Evolutionary conservation across 1,140 invertebrate species (phyloP), one percentile per base, ranked within the genome.

Genomic region (Zaprionus nigranus): DNA sequence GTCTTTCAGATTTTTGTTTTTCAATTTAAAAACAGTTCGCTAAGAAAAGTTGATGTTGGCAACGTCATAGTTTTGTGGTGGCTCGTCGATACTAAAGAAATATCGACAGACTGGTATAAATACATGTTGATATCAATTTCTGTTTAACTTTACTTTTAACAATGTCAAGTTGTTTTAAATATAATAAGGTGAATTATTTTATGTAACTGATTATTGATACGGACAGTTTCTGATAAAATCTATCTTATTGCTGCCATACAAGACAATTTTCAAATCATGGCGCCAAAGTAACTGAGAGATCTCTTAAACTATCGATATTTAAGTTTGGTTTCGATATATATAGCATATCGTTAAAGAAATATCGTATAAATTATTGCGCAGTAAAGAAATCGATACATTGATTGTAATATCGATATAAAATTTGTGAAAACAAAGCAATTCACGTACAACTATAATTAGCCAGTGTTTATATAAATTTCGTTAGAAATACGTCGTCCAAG

Each of bases 381-480:
- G 1, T 15, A 1, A 12, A 46, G 17, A 17, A 40, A 61, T 53
- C 66, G 66, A 26, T 13, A 20, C 17, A 53, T 36, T 30, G 28
- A 28, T 46, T 17, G 17, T 17, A 46, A 13, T n/a, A 66, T 66
- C 72, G 59, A 70, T 75, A 75, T 22, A 15, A 36, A 28, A 13
- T 36, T 56, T 34, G 38, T 56, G 46, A 70, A 71, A 75, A 75
- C 73, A 75, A 75, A 75, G 73, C 46, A 54, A 64, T 71, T 75
- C 28, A 13, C 61, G 67, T 71, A 54, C 38, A 46, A 28, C 46
- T 60, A 53, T 57, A 56, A 54, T 77, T 73, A 78, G 38, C 22
- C 72, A 86, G 74, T 81, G 77, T 82, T 87, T 87, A 78, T 80
- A 34, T 67, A 74, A 67, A 87, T 68, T 87, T 83, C 70, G 67